Evolutionary conservation across 2,888 invertebrate species (phyloP), one percentile per base, ranked within the genome.

Genomic region (Oligia latruncula): DNA sequence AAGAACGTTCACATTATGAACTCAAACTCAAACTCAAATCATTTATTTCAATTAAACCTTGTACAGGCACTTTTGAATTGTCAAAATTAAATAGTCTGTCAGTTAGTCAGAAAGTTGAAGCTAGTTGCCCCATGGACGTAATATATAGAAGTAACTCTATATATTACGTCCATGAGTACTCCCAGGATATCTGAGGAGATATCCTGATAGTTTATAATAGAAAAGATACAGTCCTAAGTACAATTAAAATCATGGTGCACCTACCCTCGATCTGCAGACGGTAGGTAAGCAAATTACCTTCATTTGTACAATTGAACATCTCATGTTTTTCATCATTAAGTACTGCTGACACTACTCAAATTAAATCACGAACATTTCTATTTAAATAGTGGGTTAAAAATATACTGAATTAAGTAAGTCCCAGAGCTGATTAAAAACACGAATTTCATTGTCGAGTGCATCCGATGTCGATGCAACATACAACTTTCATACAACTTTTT

Each of bases 251-350:
- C 8, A 74, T 87, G 87, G 90, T 77, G 70, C n/a, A 52, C 83
- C 77, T 75, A 88, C 80, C 62, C n/a, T 66, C 58, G 73, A 88
- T 88, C 85, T 87, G 87, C 75, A 88, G 88, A 88, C 89, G 81
- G 90, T 89, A 88, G 88, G 90, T 91, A 92, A 89, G 91, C 85
- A 90, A 93, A 93, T 92, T 92, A 89, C 90, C 91, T 91, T 92
- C 91, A 92, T 93, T 93, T 92, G 89, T 91, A 84, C 91, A 92
- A 93, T 92, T 92, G 89, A 90, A 90, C 90, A 89, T 91, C 89
- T 91, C 90, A 92, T 91, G 90, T 91, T 92, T 91, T 91, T 91
- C 88, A 92, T 91, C 91, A 90, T 91, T 92, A 91, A 82, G 83
- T 66, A 73, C 74, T 75, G 85, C 84, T 84, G 88, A 87, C 82